Evolutionary conservation across 2,113 vertebrate genomes (phyloP).

Genomic region (Bubalus kerabau): DNA sequence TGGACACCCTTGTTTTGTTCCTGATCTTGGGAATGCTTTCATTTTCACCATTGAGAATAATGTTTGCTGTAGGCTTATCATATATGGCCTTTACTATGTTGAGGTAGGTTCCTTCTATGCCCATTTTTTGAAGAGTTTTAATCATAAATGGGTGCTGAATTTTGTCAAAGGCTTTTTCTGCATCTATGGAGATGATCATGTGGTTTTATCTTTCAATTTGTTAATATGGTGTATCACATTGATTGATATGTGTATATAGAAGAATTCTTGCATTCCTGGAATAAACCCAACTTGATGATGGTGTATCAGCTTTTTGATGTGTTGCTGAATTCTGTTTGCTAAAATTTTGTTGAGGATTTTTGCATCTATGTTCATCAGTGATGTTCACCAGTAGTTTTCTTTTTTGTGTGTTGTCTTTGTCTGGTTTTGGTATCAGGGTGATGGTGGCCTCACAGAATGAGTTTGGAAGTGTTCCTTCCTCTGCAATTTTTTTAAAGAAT

Average conservation of each 20-base stretch:
- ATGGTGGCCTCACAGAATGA: not conserved
- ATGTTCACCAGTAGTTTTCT: not conserved
- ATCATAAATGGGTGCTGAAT: not conserved
- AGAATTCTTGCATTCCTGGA: not conserved
- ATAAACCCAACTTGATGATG: not conserved
- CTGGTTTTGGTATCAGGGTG: not conserved
- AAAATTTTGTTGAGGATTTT: not conserved
- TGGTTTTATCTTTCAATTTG: not conserved
- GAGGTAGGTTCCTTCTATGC: not conserved
- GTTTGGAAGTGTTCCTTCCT: not conserved
- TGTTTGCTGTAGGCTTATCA: not conserved
- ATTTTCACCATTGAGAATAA: not conserved
- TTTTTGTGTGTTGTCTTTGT: not conserved
- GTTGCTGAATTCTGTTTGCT: not conserved
- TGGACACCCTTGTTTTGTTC: not conserved
- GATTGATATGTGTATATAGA: not conserved
- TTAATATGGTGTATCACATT: not conserved
- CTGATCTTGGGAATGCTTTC: not conserved
- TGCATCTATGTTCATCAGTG: not conserved
- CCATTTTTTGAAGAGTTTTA: not conserved
- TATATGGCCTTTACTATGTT: not conserved
- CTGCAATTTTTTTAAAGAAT: not conserved
- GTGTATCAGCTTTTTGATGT: not conserved
- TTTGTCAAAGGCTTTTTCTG: not conserved
- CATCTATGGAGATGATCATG: not conserved